Percentiles rank a stretch among this genome's conserved stretches.
Evolutionary conservation across 2,113 vertebrate species (phyloP).

Genomic region (Actinemys pallida): DNA sequence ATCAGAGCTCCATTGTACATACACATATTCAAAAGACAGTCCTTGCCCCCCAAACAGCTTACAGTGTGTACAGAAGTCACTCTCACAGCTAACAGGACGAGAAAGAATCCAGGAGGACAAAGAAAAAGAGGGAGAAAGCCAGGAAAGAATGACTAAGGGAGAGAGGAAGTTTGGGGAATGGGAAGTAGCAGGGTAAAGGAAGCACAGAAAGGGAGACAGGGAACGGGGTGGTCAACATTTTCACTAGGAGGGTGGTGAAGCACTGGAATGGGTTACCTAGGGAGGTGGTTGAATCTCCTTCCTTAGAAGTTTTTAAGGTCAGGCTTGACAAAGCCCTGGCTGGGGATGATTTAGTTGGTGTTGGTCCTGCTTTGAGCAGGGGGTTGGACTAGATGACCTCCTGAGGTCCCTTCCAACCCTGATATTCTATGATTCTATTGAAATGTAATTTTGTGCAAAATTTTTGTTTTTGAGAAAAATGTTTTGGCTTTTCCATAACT

Average conservation of each 20-base stretch:
- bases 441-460: not conserved
- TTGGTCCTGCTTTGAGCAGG: too few species aligned
- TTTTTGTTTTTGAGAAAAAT: not conserved
- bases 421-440: not conserved
- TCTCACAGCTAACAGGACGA: not conserved
- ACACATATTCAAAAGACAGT: not conserved
- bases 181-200: constrained; percentile 24
- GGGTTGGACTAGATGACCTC: too few species aligned
- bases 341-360: too few species aligned
- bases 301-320: too few species aligned
- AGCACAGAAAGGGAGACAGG: not conserved
- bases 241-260: too few species aligned
- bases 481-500: not conserved
- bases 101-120: constrained; percentile 39
- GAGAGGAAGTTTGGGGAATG: not conserved
- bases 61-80: not conserved
- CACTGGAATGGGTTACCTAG: too few species aligned
- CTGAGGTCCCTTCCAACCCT: too few species aligned
- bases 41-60: not conserved
- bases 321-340: too few species aligned
- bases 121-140: not conserved
- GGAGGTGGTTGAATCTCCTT: too few species aligned
- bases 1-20: not conserved
- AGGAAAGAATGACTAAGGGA: constrained; percentile 17
- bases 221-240: not conserved